phyloP scores from a whole-genome alignment of 1,140 invertebrate genomes.

The Bradysia coprophila region DNA sequence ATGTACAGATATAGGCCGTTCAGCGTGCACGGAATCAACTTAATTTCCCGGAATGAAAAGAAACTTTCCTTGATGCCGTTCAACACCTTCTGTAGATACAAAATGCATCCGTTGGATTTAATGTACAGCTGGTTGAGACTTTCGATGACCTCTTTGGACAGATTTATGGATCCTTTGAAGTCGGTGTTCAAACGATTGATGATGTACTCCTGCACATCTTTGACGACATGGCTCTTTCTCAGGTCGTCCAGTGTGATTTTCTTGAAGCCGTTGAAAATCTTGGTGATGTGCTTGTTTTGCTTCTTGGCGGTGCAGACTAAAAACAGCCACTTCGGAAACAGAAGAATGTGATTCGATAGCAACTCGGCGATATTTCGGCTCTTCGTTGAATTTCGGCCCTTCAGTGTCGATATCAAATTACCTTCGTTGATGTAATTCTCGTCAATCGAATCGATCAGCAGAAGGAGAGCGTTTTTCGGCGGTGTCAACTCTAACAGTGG shows the following conservation, averaged over 20 bases:
- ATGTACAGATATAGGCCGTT: constrained; percentile 92
- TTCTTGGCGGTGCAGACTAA: constrained; percentile 79
- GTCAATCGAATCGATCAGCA: constrained; percentile 85
- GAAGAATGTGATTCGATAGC: constrained; percentile 71
- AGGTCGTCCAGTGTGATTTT: constrained; percentile 83
- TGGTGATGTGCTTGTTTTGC: constrained; percentile 66
- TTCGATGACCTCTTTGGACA: constrained; percentile 61
- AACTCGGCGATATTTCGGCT: constrained; percentile 65
- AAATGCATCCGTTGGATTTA: constrained; percentile 89
- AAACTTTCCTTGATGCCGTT: constrained; percentile 87
- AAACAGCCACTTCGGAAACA: constrained; percentile 87
- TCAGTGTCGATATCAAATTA: constrained; percentile 20
- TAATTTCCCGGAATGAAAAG: constrained; percentile 63
- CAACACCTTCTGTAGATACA: constrained; percentile 83
- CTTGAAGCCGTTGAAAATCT: constrained; percentile 87
- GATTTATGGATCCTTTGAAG: constrained; percentile 17
- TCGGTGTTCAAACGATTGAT: constrained; percentile 74
- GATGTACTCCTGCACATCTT: constrained; percentile 92
- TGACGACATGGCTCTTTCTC: constrained; percentile 67
- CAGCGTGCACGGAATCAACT: constrained; percentile 85
- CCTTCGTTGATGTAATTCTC: constrained; percentile 37
- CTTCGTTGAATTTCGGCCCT: constrained; percentile 29
- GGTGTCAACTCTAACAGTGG: constrained; percentile 68
- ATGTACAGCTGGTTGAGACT: constrained; percentile 91
- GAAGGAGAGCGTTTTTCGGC: constrained; percentile 63